Percentiles rank a stretch among this genome's conserved stretches.
Conservation (phyloP, 2,888 invertebrate genomes). For the Melanchra persicariae region DNA sequence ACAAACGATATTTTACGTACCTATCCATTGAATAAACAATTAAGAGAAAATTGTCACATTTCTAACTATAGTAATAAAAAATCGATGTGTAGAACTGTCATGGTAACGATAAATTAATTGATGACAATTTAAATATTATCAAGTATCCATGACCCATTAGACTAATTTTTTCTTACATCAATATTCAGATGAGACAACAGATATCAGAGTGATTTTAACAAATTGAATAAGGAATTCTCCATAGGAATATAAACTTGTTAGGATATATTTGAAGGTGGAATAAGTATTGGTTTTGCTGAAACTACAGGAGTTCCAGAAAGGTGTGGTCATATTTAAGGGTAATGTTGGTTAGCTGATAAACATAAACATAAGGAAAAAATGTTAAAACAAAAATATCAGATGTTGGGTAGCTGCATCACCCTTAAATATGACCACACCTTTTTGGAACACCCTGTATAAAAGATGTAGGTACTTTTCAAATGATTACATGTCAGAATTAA, state of each 20-base stretch:
- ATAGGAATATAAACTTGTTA: slow-evolving; percentile 10
- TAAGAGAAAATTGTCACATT: slow-evolving; percentile 12
- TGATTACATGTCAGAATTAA: no score
- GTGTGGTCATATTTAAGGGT: no score
- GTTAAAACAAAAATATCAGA: no score
- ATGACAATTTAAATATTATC: slow-evolving; percentile 58
- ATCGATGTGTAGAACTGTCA: slow-evolving; percentile 8
- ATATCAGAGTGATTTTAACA: no score
- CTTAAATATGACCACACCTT: no score
- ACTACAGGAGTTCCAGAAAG: no score
- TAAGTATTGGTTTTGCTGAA: no score
- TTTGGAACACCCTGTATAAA: no score
- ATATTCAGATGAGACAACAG: slow-evolving; percentile 14
- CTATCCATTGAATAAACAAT: slow-evolving; percentile 1
- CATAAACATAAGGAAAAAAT: no score
- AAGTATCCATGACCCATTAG: slow-evolving; percentile 58
- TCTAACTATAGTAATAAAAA: slow-evolving; percentile 4
- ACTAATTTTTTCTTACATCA: slow-evolving; percentile 54
- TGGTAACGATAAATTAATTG: slow-evolving; percentile 59
- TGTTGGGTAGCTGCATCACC: no score
- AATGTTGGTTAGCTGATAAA: no score
- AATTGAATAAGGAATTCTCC: slow-evolving; percentile 16
- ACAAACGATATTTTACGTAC: not conserved
- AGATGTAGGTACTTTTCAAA: no score
- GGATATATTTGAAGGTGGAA: not conserved